Percentiles rank a stretch among this genome's conserved stretches.
phyloP scores from a whole-genome alignment of 2,113 vertebrate genomes.

The Megaceryle torquata region DNA sequence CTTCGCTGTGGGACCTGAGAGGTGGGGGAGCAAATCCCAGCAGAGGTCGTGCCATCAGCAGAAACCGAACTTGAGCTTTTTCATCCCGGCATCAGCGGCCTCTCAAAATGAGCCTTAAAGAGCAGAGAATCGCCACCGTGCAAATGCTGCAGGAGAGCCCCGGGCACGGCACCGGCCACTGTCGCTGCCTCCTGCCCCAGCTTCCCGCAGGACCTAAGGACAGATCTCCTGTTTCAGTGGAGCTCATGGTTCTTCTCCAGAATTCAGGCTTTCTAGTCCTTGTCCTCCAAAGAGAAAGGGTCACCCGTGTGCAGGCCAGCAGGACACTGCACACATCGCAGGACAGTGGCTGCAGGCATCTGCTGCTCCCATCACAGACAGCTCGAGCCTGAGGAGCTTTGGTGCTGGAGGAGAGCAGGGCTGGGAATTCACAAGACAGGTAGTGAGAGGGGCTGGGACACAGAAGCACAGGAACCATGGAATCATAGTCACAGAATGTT shows the following conservation, averaged over 20 bases:
- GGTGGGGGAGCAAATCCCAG: background rate
- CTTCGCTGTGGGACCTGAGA: background rate
- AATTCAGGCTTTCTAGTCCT: background rate
- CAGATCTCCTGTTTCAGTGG: background rate
- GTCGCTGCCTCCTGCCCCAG: rapidly evolving
- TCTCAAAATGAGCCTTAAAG: background rate
- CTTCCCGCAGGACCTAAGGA: rapidly evolving
- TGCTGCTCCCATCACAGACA: rapidly evolving
- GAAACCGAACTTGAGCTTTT: background rate
- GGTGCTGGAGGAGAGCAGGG: background rate
- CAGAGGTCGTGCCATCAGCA: background rate
- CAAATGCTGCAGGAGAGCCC: background rate
- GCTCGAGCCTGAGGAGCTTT: background rate
- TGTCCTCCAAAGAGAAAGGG: background rate
- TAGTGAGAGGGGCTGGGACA: background rate
- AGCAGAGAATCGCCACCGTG: rapidly evolving
- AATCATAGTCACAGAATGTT: background rate
- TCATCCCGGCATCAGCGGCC: background rate
- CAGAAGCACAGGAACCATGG: background rate
- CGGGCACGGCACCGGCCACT: background rate
- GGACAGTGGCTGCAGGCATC: background rate
- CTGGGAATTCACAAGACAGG: background rate
- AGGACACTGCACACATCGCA: rapidly evolving
- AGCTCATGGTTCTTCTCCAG: background rate
- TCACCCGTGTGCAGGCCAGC: rapidly evolving